Evolutionary conservation across 2,888 invertebrate species (phyloP).

Genomic region (Ormyrus thymus): DNA sequence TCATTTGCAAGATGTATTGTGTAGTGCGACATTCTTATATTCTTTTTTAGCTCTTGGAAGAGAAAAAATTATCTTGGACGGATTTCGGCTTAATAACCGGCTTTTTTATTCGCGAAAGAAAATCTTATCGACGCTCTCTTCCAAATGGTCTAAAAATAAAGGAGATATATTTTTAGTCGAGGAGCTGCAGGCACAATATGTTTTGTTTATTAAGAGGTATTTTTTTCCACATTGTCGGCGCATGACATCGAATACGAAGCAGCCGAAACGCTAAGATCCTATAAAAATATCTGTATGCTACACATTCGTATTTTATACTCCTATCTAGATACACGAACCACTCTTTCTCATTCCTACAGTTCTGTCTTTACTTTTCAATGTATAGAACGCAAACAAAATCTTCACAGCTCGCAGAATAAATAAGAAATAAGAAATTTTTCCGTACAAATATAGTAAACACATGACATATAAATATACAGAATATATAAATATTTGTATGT

Average conservation of each 20-base stretch:
- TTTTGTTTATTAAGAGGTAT: no score
- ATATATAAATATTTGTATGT: not conserved
- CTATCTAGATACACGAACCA: constrained; percentile 10
- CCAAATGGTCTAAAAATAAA: no score
- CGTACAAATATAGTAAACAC: constrained; percentile 33
- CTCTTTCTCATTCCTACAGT: constrained; percentile 42
- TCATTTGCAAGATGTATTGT: no score
- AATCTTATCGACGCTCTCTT: no score
- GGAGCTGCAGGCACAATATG: no score
- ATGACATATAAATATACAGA: not conserved
- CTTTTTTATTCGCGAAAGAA: no score
- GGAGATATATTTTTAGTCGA: no score
- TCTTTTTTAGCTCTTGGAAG: no score
- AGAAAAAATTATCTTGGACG: no score
- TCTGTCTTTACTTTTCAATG: constrained; percentile 8
- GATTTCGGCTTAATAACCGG: no score
- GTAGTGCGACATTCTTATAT: no score
- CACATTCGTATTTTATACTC: constrained; percentile 26
- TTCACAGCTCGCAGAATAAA: constrained; percentile 35
- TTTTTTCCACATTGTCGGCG: not conserved
- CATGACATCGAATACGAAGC: constrained; percentile 28
- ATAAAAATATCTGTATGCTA: constrained; percentile 29
- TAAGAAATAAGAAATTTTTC: constrained; percentile 18
- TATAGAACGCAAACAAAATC: constrained; percentile 18
- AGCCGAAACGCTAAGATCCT: constrained; percentile 35